Evolutionary conservation across 2,113 vertebrate species (phyloP).

Genomic region (Lophochroa leadbeateri): DNA sequence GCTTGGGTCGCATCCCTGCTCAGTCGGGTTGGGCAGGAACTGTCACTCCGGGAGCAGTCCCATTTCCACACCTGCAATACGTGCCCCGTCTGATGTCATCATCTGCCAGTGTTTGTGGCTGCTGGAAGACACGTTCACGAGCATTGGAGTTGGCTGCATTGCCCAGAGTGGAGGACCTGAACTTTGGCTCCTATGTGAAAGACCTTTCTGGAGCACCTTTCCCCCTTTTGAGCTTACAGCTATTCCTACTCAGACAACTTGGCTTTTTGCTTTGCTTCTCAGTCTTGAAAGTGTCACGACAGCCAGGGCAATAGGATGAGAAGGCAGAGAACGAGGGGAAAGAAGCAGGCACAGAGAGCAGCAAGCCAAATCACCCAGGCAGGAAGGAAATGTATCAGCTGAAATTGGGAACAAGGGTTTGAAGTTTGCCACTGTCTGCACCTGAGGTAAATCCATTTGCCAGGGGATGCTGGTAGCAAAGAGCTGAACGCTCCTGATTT

Average conservation of each 20-base stretch:
- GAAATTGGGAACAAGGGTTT: background rate
- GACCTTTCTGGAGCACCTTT: background rate
- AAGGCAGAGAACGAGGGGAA: background rate
- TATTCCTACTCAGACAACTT: background rate
- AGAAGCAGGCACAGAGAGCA: background rate
- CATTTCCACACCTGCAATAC: background rate
- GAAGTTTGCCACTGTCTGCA: conserved; percentile 22
- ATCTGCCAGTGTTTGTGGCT: background rate
- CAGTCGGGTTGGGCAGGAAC: background rate
- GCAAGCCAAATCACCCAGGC: background rate
- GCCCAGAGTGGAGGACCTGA: background rate
- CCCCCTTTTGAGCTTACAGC: background rate
- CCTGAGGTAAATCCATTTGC: conserved; percentile 19
- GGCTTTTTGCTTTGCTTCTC: background rate
- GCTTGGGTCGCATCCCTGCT: background rate
- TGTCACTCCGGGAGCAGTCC: background rate
- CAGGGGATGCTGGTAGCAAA: background rate
- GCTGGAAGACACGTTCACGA: accelerated
- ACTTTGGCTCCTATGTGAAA: background rate
- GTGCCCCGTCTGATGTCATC: background rate
- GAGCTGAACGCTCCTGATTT: background rate
- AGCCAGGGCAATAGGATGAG: background rate
- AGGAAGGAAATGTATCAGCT: background rate
- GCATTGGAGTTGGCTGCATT: background rate
- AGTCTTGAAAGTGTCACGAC: background rate